phyloP scores from a whole-genome alignment of 53 echinoderm and acorn worm species.

The Hippasteria phrygiana region DNA sequence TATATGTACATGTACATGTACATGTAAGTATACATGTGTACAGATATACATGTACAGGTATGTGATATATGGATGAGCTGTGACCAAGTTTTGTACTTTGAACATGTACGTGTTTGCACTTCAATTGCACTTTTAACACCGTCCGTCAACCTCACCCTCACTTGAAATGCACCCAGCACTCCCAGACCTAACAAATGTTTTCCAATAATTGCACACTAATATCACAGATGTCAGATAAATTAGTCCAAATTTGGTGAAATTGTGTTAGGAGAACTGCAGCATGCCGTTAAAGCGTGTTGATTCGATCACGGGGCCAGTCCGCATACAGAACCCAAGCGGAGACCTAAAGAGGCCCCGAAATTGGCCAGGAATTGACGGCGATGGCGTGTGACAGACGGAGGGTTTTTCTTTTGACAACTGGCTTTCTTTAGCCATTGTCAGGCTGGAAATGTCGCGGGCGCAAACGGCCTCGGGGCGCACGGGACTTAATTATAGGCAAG shows the following conservation, averaged over 20 bases:
- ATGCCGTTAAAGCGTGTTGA: conserved; percentile 42
- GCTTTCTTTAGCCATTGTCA: conserved; percentile 62
- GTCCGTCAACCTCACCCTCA: conserved; percentile 17
- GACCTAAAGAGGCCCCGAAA: conserved; percentile 3
- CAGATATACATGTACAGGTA: background rate
- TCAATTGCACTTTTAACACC: conserved; percentile 38
- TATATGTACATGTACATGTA: too few species aligned
- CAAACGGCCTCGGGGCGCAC: conserved; percentile 19
- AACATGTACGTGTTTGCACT: conserved; percentile 41
- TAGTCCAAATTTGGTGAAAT: conserved; percentile 64
- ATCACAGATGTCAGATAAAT: conserved; percentile 65
- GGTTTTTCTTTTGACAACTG: conserved; percentile 60
- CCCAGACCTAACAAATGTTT: conserved; percentile 54
- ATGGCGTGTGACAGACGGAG: conserved; percentile 54
- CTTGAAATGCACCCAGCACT: background rate
- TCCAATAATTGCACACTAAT: conserved; percentile 64
- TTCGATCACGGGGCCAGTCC: conserved; percentile 39
- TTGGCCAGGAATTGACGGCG: conserved; percentile 57
- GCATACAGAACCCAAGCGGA: background rate
- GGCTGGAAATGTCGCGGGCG: conserved; percentile 31
- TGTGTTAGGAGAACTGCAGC: conserved; percentile 35
- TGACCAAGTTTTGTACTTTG: conserved; percentile 16
- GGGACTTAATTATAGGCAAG: conserved; percentile 56
- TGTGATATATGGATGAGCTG: background rate
- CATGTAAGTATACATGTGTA: background rate